Evolutionary conservation across 2,888 invertebrate species (phyloP).

Genomic region (Bombylius major): DNA sequence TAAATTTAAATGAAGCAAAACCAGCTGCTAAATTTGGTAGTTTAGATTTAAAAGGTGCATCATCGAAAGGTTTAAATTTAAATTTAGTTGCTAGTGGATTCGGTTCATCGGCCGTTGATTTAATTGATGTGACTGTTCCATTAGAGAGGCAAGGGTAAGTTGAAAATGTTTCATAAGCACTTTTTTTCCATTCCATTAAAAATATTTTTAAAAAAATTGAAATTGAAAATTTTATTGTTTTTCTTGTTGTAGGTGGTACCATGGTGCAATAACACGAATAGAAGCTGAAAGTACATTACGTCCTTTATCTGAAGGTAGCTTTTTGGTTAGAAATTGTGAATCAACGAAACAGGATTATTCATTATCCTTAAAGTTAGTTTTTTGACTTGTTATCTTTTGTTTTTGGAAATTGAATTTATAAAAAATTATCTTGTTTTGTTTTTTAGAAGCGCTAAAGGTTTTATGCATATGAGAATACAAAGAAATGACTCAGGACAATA

Average conservation of each 20-base stretch:
- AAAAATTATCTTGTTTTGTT: background rate
- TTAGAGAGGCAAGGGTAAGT: constrained; percentile 78
- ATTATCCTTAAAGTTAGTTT: constrained; percentile 81
- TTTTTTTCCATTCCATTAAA: background rate
- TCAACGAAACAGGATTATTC: constrained; percentile 89
- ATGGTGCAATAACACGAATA: constrained; percentile 79
- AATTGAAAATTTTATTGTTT: background rate
- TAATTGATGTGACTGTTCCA: constrained; percentile 68
- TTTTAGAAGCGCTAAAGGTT: constrained; percentile 79
- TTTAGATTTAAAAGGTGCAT: constrained; percentile 38
- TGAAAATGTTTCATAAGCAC: background rate
- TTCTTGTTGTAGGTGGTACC: constrained; percentile 66
- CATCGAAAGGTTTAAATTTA: constrained; percentile 48
- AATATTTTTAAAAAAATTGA: background rate
- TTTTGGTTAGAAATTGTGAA: constrained; percentile 87
- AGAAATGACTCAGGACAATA: constrained; percentile 65
- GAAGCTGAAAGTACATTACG: constrained; percentile 84
- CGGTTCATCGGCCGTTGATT: constrained; percentile 51
- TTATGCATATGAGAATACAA: constrained; percentile 95
- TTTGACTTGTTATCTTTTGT: background rate
- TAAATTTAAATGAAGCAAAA: constrained; percentile 53
- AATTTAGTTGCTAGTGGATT: constrained; percentile 41
- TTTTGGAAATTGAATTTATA: background rate
- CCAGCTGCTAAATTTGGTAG: constrained; percentile 31
- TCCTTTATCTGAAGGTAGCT: constrained; percentile 79